These are phyloP conservation scores for Serilophus lunatus DNA, from an alignment of 2,113 vertebrate genomes.

Conservation along the genomic window DNA sequence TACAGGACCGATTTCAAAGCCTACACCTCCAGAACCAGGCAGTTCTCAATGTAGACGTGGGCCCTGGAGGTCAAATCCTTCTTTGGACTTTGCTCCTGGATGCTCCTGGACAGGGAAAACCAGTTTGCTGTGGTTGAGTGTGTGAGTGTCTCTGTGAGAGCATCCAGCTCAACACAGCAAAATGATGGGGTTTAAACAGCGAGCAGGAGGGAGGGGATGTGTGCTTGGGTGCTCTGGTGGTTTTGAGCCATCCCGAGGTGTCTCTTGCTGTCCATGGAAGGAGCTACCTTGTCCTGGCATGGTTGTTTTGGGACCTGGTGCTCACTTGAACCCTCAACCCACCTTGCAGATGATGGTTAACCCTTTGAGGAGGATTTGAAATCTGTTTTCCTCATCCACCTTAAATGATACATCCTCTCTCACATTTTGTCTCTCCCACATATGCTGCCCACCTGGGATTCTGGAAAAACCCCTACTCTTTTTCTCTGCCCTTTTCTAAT, in stretches of 20 bases:
- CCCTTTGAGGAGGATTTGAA: neutral
- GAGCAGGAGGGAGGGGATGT: neutral
- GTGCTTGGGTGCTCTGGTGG: rapidly evolving
- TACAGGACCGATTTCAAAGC: neutral
- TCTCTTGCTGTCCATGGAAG: neutral
- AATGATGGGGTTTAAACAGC: neutral
- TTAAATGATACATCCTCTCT: neutral
- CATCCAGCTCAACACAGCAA: neutral
- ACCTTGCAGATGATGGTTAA: neutral
- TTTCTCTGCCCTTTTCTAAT: neutral
- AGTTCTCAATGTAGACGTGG: rapidly evolving
- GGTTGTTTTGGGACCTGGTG: neutral
- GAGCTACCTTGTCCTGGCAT: neutral
- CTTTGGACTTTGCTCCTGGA: neutral
- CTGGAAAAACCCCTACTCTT: rapidly evolving
- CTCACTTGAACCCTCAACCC: rapidly evolving
- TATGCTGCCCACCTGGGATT: neutral
- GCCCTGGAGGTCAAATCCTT: neutral
- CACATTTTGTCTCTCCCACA: neutral
- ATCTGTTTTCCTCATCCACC: neutral
- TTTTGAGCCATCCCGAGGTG: neutral
- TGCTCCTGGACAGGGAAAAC: neutral
- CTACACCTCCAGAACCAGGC: neutral
- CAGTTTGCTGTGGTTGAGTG: neutral
- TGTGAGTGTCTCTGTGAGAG: neutral